Evolutionary conservation across 2,113 vertebrate species (phyloP).

Genomic region (Neolamprologus sp.): DNA sequence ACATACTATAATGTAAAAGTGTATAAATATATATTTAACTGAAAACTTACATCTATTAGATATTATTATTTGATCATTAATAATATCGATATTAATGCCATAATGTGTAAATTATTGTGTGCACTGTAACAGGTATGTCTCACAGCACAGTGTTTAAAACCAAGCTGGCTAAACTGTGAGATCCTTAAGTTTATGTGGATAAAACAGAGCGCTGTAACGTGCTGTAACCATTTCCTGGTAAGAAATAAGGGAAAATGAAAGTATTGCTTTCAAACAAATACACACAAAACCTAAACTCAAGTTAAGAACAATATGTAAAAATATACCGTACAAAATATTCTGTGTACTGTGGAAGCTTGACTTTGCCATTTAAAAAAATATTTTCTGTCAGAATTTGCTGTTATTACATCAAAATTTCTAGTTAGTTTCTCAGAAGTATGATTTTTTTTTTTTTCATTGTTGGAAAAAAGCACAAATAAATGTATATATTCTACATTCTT

Average conservation of each 20-base stretch:
- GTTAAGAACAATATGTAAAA: neutral
- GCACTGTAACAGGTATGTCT: neutral
- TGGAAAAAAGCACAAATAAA: fast-evolving
- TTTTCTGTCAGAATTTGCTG: neutral
- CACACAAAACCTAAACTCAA: neutral
- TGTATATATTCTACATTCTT: neutral
- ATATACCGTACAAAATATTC: neutral
- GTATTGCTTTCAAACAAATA: neutral
- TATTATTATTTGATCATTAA: neutral
- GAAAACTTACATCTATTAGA: neutral
- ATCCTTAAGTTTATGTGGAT: neutral
- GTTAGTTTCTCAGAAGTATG: neutral
- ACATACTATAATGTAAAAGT: neutral
- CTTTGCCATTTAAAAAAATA: neutral
- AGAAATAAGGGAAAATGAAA: neutral
- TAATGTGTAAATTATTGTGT: neutral
- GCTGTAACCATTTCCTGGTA: neutral
- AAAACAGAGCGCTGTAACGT: fast-evolving
- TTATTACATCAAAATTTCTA: fast-evolving
- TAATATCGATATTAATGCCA: fast-evolving
- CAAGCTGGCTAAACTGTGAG: neutral
- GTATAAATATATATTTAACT: neutral
- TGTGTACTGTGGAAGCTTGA: fast-evolving
- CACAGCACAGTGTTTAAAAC: neutral
- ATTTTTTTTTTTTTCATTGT: neutral